These are phyloP conservation scores for Polyommatus icarus DNA, from an alignment of 2,888 invertebrate genomes.

Conservation along the genomic window DNA sequence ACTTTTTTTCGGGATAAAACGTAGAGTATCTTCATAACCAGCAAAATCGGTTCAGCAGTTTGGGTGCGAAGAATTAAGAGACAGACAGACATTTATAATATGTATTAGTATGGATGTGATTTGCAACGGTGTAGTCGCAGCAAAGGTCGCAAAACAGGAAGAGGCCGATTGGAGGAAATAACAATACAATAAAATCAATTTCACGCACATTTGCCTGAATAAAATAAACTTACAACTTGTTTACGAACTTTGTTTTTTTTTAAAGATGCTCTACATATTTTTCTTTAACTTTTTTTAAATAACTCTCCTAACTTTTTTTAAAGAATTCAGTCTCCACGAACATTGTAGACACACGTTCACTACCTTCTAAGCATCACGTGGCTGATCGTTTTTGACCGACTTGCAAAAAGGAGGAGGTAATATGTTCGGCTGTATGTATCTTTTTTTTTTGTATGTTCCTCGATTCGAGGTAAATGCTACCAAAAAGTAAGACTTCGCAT, in stretches of 20 bases:
- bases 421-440: too few relatives aligned
- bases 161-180: neutral
- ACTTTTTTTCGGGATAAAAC: too few relatives aligned
- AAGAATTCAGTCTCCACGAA: neutral
- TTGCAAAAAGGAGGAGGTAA: too few relatives aligned
- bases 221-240: neutral
- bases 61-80: neutral
- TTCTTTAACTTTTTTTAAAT: neutral
- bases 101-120: neutral
- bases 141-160: conserved; percentile 13
- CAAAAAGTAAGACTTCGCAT: too few relatives aligned
- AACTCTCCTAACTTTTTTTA: neutral
- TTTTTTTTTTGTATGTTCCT: too few relatives aligned
- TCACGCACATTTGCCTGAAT: neutral
- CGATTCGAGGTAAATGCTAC: too few relatives aligned
- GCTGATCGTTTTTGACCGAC: conserved; percentile 19
- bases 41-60: too few relatives aligned
- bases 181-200: conserved; percentile 17
- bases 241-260: neutral
- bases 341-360: neutral
- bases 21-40: too few relatives aligned
- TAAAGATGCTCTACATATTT: neutral
- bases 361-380: neutral
- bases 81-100: too few relatives aligned
- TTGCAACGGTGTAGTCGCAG: neutral